These are phyloP conservation scores for Diceros bicornis DNA, from an alignment of 2,797 vertebrate genomes.

Conservation along the genomic window DNA sequence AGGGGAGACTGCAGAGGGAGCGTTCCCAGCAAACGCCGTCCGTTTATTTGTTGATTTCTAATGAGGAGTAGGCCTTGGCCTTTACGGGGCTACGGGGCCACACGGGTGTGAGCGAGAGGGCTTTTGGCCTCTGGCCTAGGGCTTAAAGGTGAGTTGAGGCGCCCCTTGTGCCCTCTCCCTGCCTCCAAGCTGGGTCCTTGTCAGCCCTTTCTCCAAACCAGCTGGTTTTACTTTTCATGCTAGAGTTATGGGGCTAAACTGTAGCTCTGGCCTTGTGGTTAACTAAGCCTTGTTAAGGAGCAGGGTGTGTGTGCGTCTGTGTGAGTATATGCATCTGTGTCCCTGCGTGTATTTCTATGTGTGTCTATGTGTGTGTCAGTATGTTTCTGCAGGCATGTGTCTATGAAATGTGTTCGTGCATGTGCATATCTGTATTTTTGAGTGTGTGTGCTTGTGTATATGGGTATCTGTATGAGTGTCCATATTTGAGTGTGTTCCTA, in stretches of 20 bases:
- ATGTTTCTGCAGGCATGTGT: not conserved
- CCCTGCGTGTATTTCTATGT: not conserved
- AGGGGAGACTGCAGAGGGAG: not conserved
- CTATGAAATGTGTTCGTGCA: not conserved
- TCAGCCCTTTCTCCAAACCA: not conserved
- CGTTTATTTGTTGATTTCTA: slow-evolving; percentile 55
- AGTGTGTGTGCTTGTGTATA: not conserved
- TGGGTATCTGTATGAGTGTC: not conserved
- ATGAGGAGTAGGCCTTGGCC: not conserved
- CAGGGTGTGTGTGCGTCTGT: not conserved
- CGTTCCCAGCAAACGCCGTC: not conserved
- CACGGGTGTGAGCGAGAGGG: not conserved
- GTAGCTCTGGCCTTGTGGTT: not conserved
- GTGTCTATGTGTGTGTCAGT: not conserved
- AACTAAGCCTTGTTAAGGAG: not conserved
- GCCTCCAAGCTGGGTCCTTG: not conserved
- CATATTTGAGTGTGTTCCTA: not conserved
- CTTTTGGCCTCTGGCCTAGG: not conserved
- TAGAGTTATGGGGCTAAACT: not conserved
- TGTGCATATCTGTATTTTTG: not conserved
- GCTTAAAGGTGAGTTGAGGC: not conserved
- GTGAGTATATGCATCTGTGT: not conserved
- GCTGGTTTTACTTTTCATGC: not conserved
- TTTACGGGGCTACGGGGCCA: not conserved
- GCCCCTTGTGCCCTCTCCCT: too few species aligned